Conservation (phyloP, 2,113 vertebrate genomes). For the Gymnobelideus leadbeateri region DNA sequence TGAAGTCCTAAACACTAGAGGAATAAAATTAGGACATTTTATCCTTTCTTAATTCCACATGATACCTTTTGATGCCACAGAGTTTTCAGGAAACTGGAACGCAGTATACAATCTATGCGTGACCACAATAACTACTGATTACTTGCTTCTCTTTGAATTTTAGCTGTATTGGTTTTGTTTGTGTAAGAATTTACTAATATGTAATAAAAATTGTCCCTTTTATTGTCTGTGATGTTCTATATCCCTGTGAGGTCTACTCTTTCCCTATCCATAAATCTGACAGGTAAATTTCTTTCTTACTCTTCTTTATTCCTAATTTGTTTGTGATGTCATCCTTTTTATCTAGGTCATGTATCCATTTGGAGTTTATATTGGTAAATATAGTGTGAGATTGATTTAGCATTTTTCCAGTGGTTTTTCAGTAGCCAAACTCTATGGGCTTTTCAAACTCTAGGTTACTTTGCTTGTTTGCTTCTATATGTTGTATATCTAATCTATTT, state of each 20-base stretch:
- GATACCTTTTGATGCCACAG: not conserved
- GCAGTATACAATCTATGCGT: not conserved
- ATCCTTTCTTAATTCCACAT: not conserved
- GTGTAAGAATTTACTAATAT: not conserved
- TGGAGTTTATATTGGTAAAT: not conserved
- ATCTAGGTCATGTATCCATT: not conserved
- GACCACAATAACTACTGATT: not conserved
- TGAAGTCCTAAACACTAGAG: not conserved
- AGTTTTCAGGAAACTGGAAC: not conserved
- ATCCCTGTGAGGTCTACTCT: not conserved
- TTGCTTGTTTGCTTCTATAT: not conserved
- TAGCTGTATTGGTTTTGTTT: not conserved
- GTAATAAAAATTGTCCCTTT: not conserved
- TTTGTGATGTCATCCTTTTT: not conserved
- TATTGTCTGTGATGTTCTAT: not conserved
- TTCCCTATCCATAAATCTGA: not conserved
- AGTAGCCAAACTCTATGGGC: not conserved
- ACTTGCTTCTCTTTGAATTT: not conserved
- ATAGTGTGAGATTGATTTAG: not conserved
- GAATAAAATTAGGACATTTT: not conserved
- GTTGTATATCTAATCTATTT: not conserved
- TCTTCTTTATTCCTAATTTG: not conserved
- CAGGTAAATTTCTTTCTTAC: not conserved
- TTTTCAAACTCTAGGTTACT: not conserved
- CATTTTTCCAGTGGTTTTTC: not conserved